Percentiles rank a stretch among this genome's conserved stretches.
Conservation (phyloP, 2,888 invertebrate species). For the Crepidodera aurea region DNA sequence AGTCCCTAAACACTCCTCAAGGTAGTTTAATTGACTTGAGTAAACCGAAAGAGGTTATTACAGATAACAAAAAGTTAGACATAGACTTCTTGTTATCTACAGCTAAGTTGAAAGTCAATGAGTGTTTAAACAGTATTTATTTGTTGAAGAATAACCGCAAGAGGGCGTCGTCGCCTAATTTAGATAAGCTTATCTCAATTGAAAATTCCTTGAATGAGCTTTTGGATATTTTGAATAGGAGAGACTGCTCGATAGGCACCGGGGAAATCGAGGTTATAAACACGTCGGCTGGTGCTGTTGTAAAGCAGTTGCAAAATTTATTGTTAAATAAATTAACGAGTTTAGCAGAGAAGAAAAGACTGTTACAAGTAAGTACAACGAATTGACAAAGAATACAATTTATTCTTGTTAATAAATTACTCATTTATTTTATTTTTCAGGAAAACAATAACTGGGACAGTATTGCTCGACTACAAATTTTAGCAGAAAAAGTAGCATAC, state of each 20-base stretch:
- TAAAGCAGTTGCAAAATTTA: constrained; percentile 72
- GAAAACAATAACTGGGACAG: constrained; percentile 75
- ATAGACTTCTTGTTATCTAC: constrained; percentile 70
- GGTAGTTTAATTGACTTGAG: constrained; percentile 60
- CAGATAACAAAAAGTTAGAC: constrained; percentile 62
- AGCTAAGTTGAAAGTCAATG: constrained; percentile 73
- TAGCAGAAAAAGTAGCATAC: constrained; percentile 83
- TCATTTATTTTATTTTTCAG: constrained; percentile 5
- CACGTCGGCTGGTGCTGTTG: constrained; percentile 68
- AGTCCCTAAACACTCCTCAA: constrained; percentile 64
- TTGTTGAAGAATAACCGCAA: constrained; percentile 69
- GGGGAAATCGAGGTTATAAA: constrained; percentile 67
- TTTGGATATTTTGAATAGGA: constrained; percentile 66
- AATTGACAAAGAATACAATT: too few species aligned
- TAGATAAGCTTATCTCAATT: constrained; percentile 71
- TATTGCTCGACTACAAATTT: constrained; percentile 72
- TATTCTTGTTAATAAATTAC: too few species aligned
- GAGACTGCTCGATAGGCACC: constrained; percentile 53
- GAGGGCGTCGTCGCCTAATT: constrained; percentile 71
- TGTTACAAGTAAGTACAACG: constrained; percentile 60
- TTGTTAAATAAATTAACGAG: constrained; percentile 74
- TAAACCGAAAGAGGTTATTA: constrained; percentile 50
- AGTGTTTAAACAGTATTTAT: constrained; percentile 72
- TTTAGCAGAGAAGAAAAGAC: constrained; percentile 72
- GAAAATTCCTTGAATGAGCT: constrained; percentile 72